Conservation (phyloP, 2,888 invertebrate species). For the Protophormia terraenovae region DNA sequence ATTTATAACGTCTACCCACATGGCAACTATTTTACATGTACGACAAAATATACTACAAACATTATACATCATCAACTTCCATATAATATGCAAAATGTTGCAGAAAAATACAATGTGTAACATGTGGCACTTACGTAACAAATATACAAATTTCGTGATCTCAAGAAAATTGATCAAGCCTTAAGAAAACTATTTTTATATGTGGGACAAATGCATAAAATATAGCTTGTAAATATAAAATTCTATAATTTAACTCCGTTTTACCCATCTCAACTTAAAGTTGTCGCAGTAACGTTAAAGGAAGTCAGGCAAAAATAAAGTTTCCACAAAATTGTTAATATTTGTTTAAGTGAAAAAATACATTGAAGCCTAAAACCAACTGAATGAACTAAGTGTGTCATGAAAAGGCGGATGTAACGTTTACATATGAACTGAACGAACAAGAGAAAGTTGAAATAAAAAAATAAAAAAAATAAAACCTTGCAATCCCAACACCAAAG, state of each 20-base stretch:
- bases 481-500: no score
- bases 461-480: background rate
- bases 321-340: conserved; percentile 44
- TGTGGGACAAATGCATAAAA: background rate
- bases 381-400: conserved; percentile 28
- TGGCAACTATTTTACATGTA: conserved; percentile 9
- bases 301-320: conserved; percentile 20
- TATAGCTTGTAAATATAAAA: background rate
- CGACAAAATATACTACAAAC: conserved; percentile 2
- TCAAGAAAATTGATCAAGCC: conserved; percentile 9
- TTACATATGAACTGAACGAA: background rate
- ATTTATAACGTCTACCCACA: no score
- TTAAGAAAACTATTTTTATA: background rate
- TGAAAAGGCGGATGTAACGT: conserved; percentile 40
- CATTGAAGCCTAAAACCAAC: conserved; percentile 42
- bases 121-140: background rate
- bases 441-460: conserved; percentile 7
- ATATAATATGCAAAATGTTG: conserved; percentile 8
- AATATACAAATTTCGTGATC: background rate
- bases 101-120: background rate
- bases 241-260: background rate
- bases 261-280: background rate
- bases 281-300: background rate
- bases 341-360: conserved; percentile 47
- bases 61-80: background rate